These are phyloP conservation scores for Clarias batrachus DNA, from an alignment of 2,113 vertebrate genomes.

Conservation along the genomic window DNA sequence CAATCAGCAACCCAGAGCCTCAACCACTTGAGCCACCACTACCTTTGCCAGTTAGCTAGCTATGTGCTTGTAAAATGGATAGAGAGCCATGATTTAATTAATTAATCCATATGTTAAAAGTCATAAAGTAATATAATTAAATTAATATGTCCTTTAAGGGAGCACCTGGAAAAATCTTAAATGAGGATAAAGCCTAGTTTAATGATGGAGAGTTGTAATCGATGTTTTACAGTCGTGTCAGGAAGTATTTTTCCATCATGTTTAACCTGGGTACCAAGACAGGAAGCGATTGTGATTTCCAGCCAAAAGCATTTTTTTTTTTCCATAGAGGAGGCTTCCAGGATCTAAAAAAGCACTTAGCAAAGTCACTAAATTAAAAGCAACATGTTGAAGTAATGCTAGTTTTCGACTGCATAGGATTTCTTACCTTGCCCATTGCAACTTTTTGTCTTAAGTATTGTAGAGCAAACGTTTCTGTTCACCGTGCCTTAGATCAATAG, in stretches of 20 bases:
- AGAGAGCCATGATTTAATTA: neutral
- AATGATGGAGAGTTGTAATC: neutral
- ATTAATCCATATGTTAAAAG: neutral
- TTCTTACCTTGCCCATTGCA: neutral
- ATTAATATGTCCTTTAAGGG: neutral
- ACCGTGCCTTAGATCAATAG: neutral
- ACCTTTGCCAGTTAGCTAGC: neutral
- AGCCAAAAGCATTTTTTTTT: neutral
- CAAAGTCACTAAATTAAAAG: neutral
- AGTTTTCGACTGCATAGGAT: neutral
- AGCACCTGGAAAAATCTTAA: neutral
- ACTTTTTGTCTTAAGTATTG: neutral
- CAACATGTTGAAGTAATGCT: neutral
- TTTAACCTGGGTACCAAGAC: neutral
- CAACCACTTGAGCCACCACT: neutral
- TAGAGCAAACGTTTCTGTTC: neutral
- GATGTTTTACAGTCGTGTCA: neutral
- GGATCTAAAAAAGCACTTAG: neutral
- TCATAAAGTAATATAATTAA: neutral
- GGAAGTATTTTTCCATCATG: neutral
- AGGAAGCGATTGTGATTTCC: neutral
- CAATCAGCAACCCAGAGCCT: too few relatives aligned
- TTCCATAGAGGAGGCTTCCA: neutral
- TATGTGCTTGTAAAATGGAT: neutral
- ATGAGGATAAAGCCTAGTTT: neutral